Evolutionary conservation across 1,140 invertebrate species (phyloP).

Genomic region (Trissolcus basalis): DNA sequence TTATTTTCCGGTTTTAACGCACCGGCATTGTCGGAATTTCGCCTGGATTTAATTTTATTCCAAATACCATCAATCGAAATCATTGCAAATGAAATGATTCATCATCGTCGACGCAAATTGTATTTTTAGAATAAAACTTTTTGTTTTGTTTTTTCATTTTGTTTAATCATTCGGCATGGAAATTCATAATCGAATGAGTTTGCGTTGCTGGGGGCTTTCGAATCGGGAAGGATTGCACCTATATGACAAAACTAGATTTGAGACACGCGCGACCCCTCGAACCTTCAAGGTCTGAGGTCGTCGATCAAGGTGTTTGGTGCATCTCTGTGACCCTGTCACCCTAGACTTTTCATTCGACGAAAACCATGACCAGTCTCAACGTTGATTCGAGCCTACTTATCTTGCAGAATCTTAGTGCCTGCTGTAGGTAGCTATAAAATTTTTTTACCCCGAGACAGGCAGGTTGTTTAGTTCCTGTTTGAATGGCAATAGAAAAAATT

Average conservation of each 20-base stretch:
- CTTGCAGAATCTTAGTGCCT: conserved; percentile 15
- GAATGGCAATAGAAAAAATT: conserved; percentile 41
- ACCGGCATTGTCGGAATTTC: too few species aligned
- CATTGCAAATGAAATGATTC: too few species aligned
- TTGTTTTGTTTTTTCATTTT: too few species aligned
- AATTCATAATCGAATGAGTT: too few species aligned
- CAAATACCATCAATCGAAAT: too few species aligned
- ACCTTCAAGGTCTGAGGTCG: conserved; percentile 29
- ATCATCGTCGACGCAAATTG: too few species aligned
- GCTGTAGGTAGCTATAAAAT: conserved; percentile 27
- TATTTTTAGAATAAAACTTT: background rate
- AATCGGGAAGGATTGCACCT: conserved; percentile 48
- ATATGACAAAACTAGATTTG: conserved; percentile 48
- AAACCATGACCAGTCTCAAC: conserved; percentile 75
- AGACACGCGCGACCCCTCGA: conserved; percentile 63
- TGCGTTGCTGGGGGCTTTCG: conserved; percentile 20
- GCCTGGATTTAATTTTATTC: too few species aligned
- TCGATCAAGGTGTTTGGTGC: conserved; percentile 42
- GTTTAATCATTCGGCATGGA: too few species aligned
- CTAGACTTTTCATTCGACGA: conserved; percentile 22
- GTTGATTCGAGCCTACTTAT: conserved; percentile 57
- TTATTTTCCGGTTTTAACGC: background rate
- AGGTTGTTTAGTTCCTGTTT: conserved; percentile 47
- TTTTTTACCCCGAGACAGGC: conserved; percentile 21
- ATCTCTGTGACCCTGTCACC: conserved; percentile 46